A percentile compares a stretch with the other conserved stretches of the same genome.
Conservation (phyloP, 2,888 invertebrate genomes). For the Blera fallax region DNA sequence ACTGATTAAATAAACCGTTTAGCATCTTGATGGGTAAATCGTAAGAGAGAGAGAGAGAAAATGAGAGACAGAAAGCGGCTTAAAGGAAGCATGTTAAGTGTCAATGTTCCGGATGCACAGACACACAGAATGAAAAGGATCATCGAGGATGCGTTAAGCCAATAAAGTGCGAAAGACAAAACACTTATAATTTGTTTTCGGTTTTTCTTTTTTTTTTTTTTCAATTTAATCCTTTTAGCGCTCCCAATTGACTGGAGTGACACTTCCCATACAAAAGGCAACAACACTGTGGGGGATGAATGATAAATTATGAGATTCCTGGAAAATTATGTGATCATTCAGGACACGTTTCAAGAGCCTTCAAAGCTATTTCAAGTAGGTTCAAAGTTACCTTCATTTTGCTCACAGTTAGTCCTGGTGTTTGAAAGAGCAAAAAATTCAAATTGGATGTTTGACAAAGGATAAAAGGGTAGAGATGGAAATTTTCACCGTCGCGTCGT, state of each 20-base stretch:
- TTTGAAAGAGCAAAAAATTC: conserved; percentile 22
- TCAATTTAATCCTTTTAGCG: conserved; percentile 61
- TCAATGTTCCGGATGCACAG: conserved; percentile 54
- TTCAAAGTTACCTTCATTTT: background rate
- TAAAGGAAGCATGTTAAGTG: conserved; percentile 57
- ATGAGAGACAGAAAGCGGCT: conserved; percentile 32
- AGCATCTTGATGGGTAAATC: conserved; percentile 66
- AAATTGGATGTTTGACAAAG: conserved; percentile 59
- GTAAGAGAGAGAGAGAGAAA: background rate
- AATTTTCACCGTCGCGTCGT: conserved; percentile 49
- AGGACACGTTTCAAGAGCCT: conserved; percentile 63
- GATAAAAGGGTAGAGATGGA: conserved; percentile 50
- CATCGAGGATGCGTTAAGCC: conserved; percentile 65
- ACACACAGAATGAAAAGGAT: conserved; percentile 40
- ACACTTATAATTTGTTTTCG: background rate
- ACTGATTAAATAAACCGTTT: conserved; percentile 70
- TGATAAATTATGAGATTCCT: conserved; percentile 58
- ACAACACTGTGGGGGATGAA: background rate
- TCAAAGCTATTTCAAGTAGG: conserved; percentile 31
- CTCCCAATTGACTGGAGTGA: conserved; percentile 67
- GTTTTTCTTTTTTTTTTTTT: conserved; percentile 18
- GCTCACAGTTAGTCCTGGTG: background rate
- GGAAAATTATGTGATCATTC: conserved; percentile 67
- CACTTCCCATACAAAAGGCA: conserved; percentile 48
- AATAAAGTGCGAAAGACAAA: conserved; percentile 48